Conservation (phyloP, 1,140 invertebrate genomes). For the Tetramorium parvispinum region DNA sequence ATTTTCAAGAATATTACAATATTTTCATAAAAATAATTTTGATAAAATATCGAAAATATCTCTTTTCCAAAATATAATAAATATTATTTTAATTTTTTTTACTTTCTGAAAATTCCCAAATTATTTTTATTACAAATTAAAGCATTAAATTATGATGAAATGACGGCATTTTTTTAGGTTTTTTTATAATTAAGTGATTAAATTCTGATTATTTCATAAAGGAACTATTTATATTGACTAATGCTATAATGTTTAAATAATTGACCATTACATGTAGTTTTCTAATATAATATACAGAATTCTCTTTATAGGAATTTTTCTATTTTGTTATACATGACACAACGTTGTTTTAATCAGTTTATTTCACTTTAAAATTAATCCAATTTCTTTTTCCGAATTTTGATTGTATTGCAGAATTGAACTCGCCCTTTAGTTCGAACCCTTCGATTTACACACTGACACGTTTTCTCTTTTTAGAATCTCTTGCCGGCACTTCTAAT, state of each 20-base stretch:
- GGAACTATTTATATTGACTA: neutral
- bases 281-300: neutral
- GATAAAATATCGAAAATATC: neutral
- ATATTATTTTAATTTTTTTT: neutral
- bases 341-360: neutral
- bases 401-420: neutral
- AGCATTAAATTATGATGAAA: neutral
- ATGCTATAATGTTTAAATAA: neutral
- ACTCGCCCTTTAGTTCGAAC: neutral
- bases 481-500: constrained; percentile 10
- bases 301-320: neutral
- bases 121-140: neutral
- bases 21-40: neutral
- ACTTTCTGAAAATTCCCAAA: neutral
- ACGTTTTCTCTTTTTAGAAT: neutral
- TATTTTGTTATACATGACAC: neutral
- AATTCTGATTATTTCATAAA: neutral
- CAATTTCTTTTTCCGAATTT: neutral
- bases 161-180: no score
- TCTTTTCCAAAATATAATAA: neutral
- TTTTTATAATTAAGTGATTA: neutral
- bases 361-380: constrained; percentile 21
- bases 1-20: neutral
- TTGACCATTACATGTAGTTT: neutral
- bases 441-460: constrained; percentile 6